Base-by-base conservation (phyloP, 2,113 vertebrate species). In the Chloroceryle aenea region DNA sequence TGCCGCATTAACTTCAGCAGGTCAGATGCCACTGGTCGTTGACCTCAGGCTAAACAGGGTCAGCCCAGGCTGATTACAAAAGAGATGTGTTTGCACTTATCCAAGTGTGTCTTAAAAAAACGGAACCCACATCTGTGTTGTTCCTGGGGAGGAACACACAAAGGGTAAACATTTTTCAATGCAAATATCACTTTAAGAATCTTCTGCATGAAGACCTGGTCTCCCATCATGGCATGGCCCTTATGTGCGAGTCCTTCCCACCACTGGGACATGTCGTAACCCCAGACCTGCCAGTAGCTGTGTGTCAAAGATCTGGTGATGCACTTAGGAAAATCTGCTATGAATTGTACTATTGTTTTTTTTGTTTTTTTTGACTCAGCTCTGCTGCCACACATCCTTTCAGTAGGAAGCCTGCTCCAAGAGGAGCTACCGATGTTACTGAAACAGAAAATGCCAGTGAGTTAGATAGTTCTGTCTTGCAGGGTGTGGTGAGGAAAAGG, bases 1-100 rank as follows among this genome's bases (percentile, higher is more conserved):
- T 96, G 95, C 94, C 40, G 98, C 98, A 98, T 98, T 98, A 98
- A 98, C 97, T 98, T 97, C 77, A 18, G 95, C 96, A 96, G 98
- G 98, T 98, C 98, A 98, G 97, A 96, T 98, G 98, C 98, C 97
- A 96, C 95, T 96, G 87, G 94, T 97, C 61, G 10, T 96, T 98
- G 97, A 98, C 98, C 98, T 97, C 95, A 48, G 92, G 95, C 96
- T 97, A 98, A 96, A 96, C 83, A 96, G 89, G 97, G 93, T 96
- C 95, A 96, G 78, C 77, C 84, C 34, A 32, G 85, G 73, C 74
- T 88, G 93, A 91, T 87, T 75, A 94, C 89, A 94, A 95, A 93
- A 94, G 92, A 96, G 69, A 92, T 71, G 80, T 82, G 76, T 85
- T 87, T 96, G 96, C 90, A 87, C 85, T 97, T 93, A 94, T 30